Conservation (phyloP, 1,140 invertebrate genomes). For the Hesperophylax magnus region DNA sequence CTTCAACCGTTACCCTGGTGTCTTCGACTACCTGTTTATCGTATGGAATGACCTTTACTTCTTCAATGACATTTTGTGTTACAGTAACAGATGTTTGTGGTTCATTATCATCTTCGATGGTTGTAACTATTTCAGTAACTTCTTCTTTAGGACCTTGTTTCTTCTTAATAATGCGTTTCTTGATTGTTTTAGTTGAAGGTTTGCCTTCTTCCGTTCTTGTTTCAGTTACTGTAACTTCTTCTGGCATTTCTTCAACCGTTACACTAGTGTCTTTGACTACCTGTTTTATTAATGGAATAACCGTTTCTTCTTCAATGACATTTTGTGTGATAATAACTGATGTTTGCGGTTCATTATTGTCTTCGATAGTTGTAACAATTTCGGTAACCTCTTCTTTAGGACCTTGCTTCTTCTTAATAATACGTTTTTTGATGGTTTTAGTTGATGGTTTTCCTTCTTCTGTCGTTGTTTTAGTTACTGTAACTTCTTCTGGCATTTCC, state of each 20-base stretch:
- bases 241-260: conserved; percentile 1
- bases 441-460: conserved; percentile 61
- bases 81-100: conserved; percentile 50
- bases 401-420: conserved; percentile 61
- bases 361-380: conserved; percentile 54
- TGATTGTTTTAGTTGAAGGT: conserved; percentile 60
- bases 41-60: conserved; percentile 52
- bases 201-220: conserved; percentile 58
- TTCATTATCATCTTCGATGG: conserved; percentile 57
- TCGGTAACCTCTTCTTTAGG: conserved; percentile 60
- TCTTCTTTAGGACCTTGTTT: conserved; percentile 61
- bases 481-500: conserved; percentile 64
- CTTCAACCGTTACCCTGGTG: conserved; percentile 40
- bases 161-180: conserved; percentile 61
- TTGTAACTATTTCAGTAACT: conserved; percentile 61
- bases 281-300: too few species aligned
- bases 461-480: conserved; percentile 62
- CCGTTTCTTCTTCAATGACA: neutral
- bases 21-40: conserved; percentile 24
- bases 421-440: conserved; percentile 61
- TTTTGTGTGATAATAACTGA: conserved; percentile 51
- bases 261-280: too few species aligned
- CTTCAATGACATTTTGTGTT: conserved; percentile 46
- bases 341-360: conserved; percentile 60
- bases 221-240: neutral